Base-by-base conservation (phyloP, 2,797 vertebrate species). In the Prunella strophiata region DNA sequence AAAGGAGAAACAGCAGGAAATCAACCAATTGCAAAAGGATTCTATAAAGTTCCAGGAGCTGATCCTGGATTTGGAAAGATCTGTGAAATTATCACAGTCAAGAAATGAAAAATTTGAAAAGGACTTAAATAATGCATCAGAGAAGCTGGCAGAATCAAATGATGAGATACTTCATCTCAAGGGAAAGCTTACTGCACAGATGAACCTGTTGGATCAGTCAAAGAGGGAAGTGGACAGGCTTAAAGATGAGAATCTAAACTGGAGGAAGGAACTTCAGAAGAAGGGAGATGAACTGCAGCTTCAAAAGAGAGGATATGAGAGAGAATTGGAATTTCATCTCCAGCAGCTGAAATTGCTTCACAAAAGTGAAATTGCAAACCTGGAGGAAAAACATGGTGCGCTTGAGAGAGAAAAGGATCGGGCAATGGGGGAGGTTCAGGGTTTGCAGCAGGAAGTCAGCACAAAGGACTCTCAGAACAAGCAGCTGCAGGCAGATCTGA, bases 1-100 rank as follows among this genome's bases (percentile, higher is more conserved):
- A 13, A 99, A 97, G 88, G 99, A 99, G 83, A 99, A 99, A 63
- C 99, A 99, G 58, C 98, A 98, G 79, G 98, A 99, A 97, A 98
- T 99, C 61, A 99, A 97, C 72, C 98, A 98, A 45, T 97, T 99
- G 70, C 99, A 99, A 32, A 98, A 98, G 21, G 98, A 99, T 98
- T 99, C 98, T 66, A 98, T 99, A 40, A 97, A 94, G 92, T 98
- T 98, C 95, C 99, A 99, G 90, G 98, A 99, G 67, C 58, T 98
- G 73, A 98, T 99, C 76, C 96, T 99, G 58, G 98, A 98, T 77
- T 93, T 99, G 36, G 98, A 99, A 93, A 98, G 96, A 42, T 96
- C 98, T 74, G 73, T 98, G 68, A 99, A 98, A 93, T 90, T 96
- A 38, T 98, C 97, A 0, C 96, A 98, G 50, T 96, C 97, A 10